A percentile compares a stretch with the other conserved stretches of the same genome.
These are phyloP conservation scores for Caloenas nicobarica DNA, from an alignment of 2,113 vertebrate genomes.

Conservation along the genomic window DNA sequence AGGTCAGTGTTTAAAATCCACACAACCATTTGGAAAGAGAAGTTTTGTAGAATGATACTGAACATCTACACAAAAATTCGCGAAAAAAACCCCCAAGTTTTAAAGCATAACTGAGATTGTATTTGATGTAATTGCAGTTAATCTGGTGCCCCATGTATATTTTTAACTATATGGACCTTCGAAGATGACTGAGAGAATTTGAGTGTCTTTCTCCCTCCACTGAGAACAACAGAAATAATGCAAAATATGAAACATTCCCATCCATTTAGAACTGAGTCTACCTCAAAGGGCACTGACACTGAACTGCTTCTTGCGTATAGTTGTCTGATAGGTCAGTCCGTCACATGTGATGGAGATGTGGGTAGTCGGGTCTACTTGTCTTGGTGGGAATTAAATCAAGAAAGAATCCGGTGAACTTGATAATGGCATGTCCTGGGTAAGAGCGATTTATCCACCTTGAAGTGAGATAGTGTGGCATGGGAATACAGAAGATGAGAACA, in stretches of 20 bases:
- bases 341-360: not conserved
- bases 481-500: not conserved
- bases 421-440: not conserved
- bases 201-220: not conserved
- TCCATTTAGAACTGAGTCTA: not conserved
- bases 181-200: not conserved
- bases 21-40: not conserved
- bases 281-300: not conserved
- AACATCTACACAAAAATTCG: not conserved
- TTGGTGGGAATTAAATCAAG: not conserved
- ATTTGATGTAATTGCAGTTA: not conserved
- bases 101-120: not conserved
- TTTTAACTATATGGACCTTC: not conserved
- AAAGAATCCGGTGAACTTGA: not conserved
- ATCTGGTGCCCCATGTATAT: accelerated
- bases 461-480: not conserved
- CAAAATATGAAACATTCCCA: not conserved
- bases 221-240: not conserved
- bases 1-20: not conserved
- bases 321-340: not conserved
- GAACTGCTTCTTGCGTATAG: not conserved
- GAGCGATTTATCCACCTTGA: not conserved
- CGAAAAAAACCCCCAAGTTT: not conserved
- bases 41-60: not conserved
- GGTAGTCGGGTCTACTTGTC: not conserved